Evolutionary conservation across 2,113 vertebrate genomes (phyloP), one percentile per base, ranked within the genome.

Genomic region (Hemicordylus capensis): DNA sequence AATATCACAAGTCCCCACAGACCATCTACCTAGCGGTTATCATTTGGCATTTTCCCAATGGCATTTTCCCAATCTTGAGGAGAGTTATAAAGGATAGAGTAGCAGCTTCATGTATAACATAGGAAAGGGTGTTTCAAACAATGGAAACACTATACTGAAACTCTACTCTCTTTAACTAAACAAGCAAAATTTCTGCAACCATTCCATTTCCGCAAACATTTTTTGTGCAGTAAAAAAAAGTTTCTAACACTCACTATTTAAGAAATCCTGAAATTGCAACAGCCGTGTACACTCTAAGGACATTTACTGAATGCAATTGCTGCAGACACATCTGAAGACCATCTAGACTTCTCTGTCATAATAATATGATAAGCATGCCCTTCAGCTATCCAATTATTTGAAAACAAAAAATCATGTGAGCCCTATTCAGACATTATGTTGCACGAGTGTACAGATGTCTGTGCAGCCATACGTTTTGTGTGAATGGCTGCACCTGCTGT

Each of bases 61-160:
- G 19, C 42, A 85, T 20, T n/a, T 26, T 24, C 26, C 31, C 26
- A 54, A 26, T 54, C 9, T 24, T 66, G 17, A 74, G 22, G 7
- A 70, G 0, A 4, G 11, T 61, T 46, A 54, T 12, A 37, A 12
- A n/a, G 46, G 44, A 48, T 11, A 6, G 46, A 14, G 11, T n/a
- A 61, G 61, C 24, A 37, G 39, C 24, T 48, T 54, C 17, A 34
- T 64, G 12, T 6, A 26, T 39, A 12, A 15, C 11, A 17, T 66
- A 0, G 0, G 26, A 61, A 1, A 0, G 0, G 1, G 7, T 0
- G 0, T 10, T 46, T 76, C 22, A 34, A 34, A 48, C 39, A 0
- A 26, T 19, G 39, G 3, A 10, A 12, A 56, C 61, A 17, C 77
- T 14, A 31, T 76, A 4, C 1, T 22, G 69, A 79, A 54, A 11